A percentile compares a stretch with the other conserved stretches of the same genome.
phyloP scores from a whole-genome alignment of 2,113 vertebrate species.

The Seriola rivoliana region DNA sequence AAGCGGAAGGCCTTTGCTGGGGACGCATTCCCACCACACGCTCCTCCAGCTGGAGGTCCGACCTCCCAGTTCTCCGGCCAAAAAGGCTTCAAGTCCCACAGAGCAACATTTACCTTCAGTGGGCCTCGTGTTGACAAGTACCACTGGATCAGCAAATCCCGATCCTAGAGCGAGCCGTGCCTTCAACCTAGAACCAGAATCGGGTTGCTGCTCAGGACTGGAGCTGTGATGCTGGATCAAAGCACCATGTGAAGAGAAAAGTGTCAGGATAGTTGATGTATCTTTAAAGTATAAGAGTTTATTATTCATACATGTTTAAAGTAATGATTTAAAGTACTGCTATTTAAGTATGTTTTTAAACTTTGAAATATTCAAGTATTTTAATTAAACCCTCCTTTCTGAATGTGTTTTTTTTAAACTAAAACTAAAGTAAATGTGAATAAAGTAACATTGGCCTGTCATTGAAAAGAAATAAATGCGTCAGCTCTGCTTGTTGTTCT shows the following conservation, averaged over 20 bases:
- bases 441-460: conserved; percentile 77
- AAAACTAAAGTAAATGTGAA: conserved; percentile 68
- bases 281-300: conserved; percentile 48
- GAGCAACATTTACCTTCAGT: conserved; percentile 74
- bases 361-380: conserved; percentile 48
- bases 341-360: conserved; percentile 73
- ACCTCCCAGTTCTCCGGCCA: conserved; percentile 61
- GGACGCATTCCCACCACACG: conserved; percentile 74
- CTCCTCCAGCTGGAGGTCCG: conserved; percentile 6
- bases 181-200: neutral
- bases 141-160: conserved; percentile 93
- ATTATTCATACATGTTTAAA: conserved; percentile 52
- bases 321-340: conserved; percentile 52
- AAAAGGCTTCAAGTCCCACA: conserved; percentile 80
- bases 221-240: neutral
- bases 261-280: neutral
- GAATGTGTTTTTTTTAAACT: conserved; percentile 67
- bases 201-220: neutral
- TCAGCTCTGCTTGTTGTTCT: conserved; percentile 17
- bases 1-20: conserved; percentile 79
- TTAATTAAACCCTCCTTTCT: conserved; percentile 51
- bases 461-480: conserved; percentile 75
- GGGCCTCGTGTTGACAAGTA: conserved; percentile 90
- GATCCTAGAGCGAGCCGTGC: conserved; percentile 57
- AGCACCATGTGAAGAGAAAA: neutral